A percentile compares a stretch with the other conserved stretches of the same genome.
These are phyloP conservation scores for Remorina albescens DNA, from an alignment of 2,797 vertebrate genomes.

Conservation along the genomic window DNA sequence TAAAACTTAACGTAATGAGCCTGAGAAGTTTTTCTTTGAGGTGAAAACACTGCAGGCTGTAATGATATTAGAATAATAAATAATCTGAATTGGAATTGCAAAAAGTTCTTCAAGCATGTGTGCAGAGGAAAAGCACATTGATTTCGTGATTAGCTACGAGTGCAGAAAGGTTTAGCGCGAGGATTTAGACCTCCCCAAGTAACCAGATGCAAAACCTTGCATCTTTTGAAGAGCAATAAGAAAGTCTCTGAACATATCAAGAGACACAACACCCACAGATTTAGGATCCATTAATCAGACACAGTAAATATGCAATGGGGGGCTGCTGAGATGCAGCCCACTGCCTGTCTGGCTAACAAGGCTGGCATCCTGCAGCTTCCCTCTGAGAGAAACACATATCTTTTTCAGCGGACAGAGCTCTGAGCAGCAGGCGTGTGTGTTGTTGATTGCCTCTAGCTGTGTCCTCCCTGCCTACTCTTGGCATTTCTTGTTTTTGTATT, in stretches of 20 bases:
- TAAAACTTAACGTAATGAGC: slow-evolving; percentile 49
- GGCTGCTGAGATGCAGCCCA: slow-evolving; percentile 61
- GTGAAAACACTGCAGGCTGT: slow-evolving; percentile 51
- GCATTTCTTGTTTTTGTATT: slow-evolving; percentile 22
- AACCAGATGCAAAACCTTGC: slow-evolving; percentile 43
- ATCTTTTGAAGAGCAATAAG: slow-evolving; percentile 22
- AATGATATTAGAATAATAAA: slow-evolving; percentile 50
- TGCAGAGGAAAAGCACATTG: slow-evolving; percentile 50
- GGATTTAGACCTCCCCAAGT: slow-evolving; percentile 38
- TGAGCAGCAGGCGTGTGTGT: slow-evolving; percentile 56
- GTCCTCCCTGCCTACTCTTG: slow-evolving; percentile 42
- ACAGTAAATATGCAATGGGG: slow-evolving; percentile 75
- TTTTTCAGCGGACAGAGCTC: slow-evolving; percentile 62
- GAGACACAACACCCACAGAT: slow-evolving; percentile 59
- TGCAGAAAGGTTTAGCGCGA: slow-evolving; percentile 7
- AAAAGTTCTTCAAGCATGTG: slow-evolving; percentile 48
- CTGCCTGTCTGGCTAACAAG: slow-evolving; percentile 70
- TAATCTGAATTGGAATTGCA: slow-evolving; percentile 48
- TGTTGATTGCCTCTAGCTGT: slow-evolving; percentile 41
- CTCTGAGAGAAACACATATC: slow-evolving; percentile 46
- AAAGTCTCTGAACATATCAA: slow-evolving; percentile 45
- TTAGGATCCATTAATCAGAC: slow-evolving; percentile 69
- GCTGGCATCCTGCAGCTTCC: slow-evolving; percentile 67
- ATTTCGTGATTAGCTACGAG: slow-evolving; percentile 62
- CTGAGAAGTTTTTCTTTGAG: slow-evolving; percentile 47